Base-by-base conservation (phyloP, 2,113 vertebrate species). In the Etia nguti region DNA sequence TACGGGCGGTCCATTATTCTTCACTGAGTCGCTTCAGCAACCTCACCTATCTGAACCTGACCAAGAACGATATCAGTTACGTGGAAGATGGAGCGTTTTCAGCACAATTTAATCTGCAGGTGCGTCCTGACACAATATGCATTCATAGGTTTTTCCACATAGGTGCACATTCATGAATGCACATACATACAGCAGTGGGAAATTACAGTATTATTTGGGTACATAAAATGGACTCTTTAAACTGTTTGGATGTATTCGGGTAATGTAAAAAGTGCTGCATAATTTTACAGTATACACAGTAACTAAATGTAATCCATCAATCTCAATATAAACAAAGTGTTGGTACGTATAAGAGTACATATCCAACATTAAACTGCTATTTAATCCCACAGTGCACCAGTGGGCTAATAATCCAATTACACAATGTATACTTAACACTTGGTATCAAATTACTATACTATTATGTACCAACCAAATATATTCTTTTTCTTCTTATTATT, bases 41-140 rank as follows among this genome's bases (percentile, higher is more conserved):
- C 97, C 97, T 99, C 94, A 99, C 98, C 92, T 99, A 99, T 94
- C 98, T 99, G 94, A 99, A 99, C 96, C 96, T 99, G 95, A 99
- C 99, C 43, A 99, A 99, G 97, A 99, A 99, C 31, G 98, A 99
- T 89, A 99, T 99, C 87, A 97, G 97, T 93, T 99, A 98, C 55
- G 97, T 99, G 29, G 99, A 99, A 93, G 99, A 99, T 1, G 99
- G 99, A 59, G 99, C 99, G 26, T 99, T 99, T 96, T 97, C 98
- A 0, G 98, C 97, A 86, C 99, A 99, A 93, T 98, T 98, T 95
- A 99, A 99, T 95, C 97, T 99, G 73, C 96, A 96, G 93, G 95
- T 95, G 38, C 81, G 89, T 43, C 8, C 18, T 6, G n/a, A 55
- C 62, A 60, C 11, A 5, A 22, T 55, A 3, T 15, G 6, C 1